A percentile compares a stretch with the other conserved stretches of the same genome.
These are phyloP conservation scores for Nematostella vectensis DNA, from an alignment of 92 coral and sea anemone genomes.

Conservation along the genomic window DNA sequence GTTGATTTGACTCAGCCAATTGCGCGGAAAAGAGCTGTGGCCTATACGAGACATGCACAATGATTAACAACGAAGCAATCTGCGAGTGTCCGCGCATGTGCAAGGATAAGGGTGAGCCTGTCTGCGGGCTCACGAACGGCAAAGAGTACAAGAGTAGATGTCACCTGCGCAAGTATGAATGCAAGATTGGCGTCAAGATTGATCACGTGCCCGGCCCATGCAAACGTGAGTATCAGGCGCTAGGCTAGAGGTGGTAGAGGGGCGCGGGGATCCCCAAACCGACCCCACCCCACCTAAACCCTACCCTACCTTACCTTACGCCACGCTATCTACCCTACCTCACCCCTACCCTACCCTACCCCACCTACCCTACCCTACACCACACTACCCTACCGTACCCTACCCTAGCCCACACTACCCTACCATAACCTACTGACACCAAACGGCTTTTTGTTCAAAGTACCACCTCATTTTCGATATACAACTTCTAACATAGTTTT, in stretches of 20 bases:
- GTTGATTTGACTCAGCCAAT: slow-evolving; percentile 13
- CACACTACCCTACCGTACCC: too few relatives aligned
- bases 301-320: background rate
- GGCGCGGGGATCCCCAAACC: background rate
- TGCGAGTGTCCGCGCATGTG: slow-evolving; percentile 72
- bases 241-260: too few relatives aligned
- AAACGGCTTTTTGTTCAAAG: too few relatives aligned
- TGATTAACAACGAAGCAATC: slow-evolving; percentile 15
- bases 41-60: slow-evolving; percentile 42
- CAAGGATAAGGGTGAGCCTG: slow-evolving; percentile 42
- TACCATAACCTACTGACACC: too few relatives aligned
- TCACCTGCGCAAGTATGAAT: slow-evolving; percentile 53
- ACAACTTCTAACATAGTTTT: too few relatives aligned
- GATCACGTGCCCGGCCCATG: slow-evolving; percentile 53
- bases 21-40: slow-evolving; percentile 37
- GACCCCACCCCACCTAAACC: background rate
- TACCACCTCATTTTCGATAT: too few relatives aligned
- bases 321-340: too few relatives aligned
- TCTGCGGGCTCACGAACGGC: slow-evolving; percentile 59
- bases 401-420: too few relatives aligned
- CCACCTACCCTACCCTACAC: too few relatives aligned
- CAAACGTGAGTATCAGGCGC: slow-evolving; percentile 52
- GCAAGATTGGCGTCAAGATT: slow-evolving; percentile 51
- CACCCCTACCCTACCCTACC: too few relatives aligned
- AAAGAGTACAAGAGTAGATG: slow-evolving; percentile 47